Base-by-base conservation (phyloP, 2,888 invertebrate species). In the Zaprionus bogoriensis region DNA sequence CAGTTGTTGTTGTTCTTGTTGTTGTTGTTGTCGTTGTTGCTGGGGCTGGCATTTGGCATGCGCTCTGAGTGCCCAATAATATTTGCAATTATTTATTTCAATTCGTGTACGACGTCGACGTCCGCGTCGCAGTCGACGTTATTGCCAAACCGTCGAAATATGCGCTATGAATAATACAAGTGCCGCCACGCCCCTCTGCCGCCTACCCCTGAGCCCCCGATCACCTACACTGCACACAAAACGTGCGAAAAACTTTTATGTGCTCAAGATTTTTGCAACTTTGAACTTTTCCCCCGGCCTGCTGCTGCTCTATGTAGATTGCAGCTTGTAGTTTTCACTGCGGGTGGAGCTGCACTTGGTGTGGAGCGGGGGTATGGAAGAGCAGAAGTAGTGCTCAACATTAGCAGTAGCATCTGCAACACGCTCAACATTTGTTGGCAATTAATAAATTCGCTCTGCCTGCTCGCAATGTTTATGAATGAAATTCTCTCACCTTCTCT, bases 31-130 rank as follows among this genome's bases (percentile, higher is more conserved):
- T 19, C 36, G 32, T 17, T 19, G 60, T 63, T 54, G 63, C 65
- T 60, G 55, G 57, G 55, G 61, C 54, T 46, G 74, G 68, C 66
- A 62, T 69, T 77, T 78, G 80, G 81, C 84, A 78, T 81, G 74
- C 74, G 66, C 65, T 72, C 84, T 71, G 85, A 79, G 80, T 82
- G 82, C 75, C 80, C 80, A 82, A 85, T 85, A 82, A 80, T 85
- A 80, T 76, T 85, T 80, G 80, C 77, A 82, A 82, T 85, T 85
- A 85, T 82, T 82, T 84, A 78, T 81, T 78, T 78, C 63, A 67
- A 54, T 66, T 75, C 57, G 69, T 63, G 54, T 25, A 52, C 60
- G 58, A 51, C 55, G 74, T 39, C 54, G 46, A 9, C 44, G 20
- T 39, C 54, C 42, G 7, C 44, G 20, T 25, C 36, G 44, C 2